Conservation (phyloP, 2,888 invertebrate genomes). For the Caenorhabditis sp. region DNA sequence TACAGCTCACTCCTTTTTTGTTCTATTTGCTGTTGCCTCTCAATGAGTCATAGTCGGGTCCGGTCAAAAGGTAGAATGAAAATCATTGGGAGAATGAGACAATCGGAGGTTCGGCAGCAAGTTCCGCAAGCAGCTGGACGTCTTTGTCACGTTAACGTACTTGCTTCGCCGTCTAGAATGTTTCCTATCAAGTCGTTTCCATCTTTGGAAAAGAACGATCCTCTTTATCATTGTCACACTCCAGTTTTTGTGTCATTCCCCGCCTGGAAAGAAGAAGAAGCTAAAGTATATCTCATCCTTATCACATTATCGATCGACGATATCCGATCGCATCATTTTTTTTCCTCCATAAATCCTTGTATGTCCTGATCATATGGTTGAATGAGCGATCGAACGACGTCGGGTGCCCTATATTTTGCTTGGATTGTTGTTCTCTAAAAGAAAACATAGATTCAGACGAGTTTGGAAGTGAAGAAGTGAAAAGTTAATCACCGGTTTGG, state of each 20-base stretch:
- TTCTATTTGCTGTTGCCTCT: slow-evolving; percentile 16
- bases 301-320: slow-evolving; percentile 50
- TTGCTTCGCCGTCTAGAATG: slow-evolving; percentile 28
- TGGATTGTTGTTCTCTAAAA: slow-evolving; percentile 4
- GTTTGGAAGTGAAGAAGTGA: slow-evolving; percentile 40
- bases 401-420: slow-evolving; percentile 27
- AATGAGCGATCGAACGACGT: slow-evolving; percentile 23
- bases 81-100: slow-evolving; percentile 28
- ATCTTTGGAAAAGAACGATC: slow-evolving; percentile 36
- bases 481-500: slow-evolving; percentile 47
- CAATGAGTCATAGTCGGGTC: slow-evolving; percentile 39
- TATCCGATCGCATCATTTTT: slow-evolving; percentile 7
- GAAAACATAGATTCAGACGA: slow-evolving; percentile 22
- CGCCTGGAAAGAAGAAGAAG: slow-evolving; percentile 10
- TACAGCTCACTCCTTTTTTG: slow-evolving; percentile 18
- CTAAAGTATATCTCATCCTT: slow-evolving; percentile 37
- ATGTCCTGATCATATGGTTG: slow-evolving; percentile 34
- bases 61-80: slow-evolving; percentile 26
- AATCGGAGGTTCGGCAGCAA: slow-evolving; percentile 12
- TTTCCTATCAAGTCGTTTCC: slow-evolving; percentile 40
- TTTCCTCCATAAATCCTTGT: background rate
- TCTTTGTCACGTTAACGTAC: slow-evolving; percentile 28
- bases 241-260: slow-evolving; percentile 42
- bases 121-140: slow-evolving; percentile 22
- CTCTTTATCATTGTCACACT: slow-evolving; percentile 34